phyloP scores from a whole-genome alignment of 2,113 vertebrate genomes.

The Puma concolor region DNA sequence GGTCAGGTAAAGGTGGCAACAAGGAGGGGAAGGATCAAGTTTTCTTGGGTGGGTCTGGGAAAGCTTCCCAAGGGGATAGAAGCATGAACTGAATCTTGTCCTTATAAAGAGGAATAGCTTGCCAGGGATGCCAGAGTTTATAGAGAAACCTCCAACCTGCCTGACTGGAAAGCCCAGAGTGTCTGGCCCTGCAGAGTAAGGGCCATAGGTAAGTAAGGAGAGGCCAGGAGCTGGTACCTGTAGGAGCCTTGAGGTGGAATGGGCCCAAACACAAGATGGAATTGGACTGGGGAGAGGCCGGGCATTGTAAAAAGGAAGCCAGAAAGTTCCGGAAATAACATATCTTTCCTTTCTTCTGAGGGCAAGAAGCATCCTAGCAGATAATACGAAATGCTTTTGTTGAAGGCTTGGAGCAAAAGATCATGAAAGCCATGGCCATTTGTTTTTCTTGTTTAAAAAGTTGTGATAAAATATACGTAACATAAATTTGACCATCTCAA shows the following conservation, averaged over 20 bases:
- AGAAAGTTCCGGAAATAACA: background rate
- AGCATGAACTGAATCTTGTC: background rate
- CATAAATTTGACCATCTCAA: background rate
- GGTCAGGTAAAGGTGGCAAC: background rate
- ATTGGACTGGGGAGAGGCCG: background rate
- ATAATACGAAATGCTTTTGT: conserved; percentile 7
- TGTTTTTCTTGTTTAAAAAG: background rate
- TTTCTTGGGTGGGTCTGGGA: background rate
- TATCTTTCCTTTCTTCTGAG: conserved; percentile 47
- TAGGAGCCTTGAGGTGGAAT: background rate
- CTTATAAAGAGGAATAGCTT: background rate
- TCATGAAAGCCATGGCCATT: background rate
- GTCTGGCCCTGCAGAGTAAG: background rate
- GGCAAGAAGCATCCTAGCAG: background rate
- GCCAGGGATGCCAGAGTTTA: background rate
- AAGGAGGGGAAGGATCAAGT: background rate
- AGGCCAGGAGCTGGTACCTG: background rate
- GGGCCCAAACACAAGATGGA: background rate
- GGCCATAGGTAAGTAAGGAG: background rate
- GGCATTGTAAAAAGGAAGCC: background rate
- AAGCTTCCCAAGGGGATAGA: background rate
- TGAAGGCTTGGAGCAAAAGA: conserved; percentile 7
- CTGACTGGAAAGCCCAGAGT: background rate
- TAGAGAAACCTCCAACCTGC: background rate
- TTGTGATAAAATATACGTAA: background rate